These are phyloP conservation scores for Heliocidaris erythrogramma DNA, from an alignment of 35 echinoderm and acorn worm genomes.

Conservation along the genomic window DNA sequence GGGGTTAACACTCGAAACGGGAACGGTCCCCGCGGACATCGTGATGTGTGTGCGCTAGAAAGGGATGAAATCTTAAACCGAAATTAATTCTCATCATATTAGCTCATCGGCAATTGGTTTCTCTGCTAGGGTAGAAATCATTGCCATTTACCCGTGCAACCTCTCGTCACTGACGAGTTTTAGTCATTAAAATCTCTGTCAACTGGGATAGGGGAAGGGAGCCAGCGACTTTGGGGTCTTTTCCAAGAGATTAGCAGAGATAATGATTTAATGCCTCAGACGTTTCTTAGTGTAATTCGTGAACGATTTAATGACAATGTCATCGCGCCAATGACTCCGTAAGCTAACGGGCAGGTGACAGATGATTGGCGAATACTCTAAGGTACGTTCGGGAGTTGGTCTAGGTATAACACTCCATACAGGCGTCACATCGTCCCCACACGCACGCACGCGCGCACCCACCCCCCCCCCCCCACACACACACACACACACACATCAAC, in stretches of 20 bases:
- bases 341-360: constrained; percentile 28
- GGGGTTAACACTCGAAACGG: background rate
- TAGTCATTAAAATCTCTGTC: background rate
- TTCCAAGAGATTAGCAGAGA: constrained; percentile 38
- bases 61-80: constrained; percentile 42
- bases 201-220: background rate
- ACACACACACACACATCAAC: background rate
- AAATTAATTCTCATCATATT: constrained; percentile 55
- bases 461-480: background rate
- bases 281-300: constrained; percentile 32
- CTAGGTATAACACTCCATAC: background rate
- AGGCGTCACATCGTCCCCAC: background rate
- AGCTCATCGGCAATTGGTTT: constrained; percentile 36
- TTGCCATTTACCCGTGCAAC: background rate
- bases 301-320: constrained; percentile 38
- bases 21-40: background rate
- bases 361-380: background rate
- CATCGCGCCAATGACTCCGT: constrained; percentile 31
- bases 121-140: background rate
- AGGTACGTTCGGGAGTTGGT: background rate
- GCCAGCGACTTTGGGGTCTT: background rate
- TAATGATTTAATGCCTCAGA: constrained; percentile 51
- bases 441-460: background rate
- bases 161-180: background rate
- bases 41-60: background rate